phyloP scores from a whole-genome alignment of 2,888 invertebrate species.

The Pristionchus arcanus region DNA sequence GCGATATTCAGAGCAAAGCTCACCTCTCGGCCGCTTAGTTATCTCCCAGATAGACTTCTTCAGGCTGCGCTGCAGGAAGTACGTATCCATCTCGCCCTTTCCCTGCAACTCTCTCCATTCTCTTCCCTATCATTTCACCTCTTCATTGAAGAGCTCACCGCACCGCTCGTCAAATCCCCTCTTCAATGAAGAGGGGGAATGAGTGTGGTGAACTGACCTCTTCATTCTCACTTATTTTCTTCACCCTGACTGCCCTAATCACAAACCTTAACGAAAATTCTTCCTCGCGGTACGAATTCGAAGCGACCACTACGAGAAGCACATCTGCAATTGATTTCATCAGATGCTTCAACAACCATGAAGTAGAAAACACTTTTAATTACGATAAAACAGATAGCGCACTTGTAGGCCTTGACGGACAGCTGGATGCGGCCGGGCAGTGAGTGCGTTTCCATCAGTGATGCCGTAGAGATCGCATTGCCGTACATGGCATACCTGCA shows the following conservation, averaged over 20 bases:
- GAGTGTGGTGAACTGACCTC: no score
- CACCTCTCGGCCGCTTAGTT: constrained; percentile 68
- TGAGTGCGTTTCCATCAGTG: constrained; percentile 70
- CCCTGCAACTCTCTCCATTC: constrained; percentile 59
- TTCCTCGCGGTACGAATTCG: constrained; percentile 72
- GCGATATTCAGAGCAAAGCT: no score
- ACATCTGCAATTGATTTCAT: constrained; percentile 58
- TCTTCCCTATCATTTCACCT: no score
- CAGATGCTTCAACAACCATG: no score
- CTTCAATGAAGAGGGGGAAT: no score
- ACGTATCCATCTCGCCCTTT: constrained; percentile 74
- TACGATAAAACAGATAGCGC: constrained; percentile 44
- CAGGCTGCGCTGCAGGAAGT: constrained; percentile 68
- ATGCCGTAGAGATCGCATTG: constrained; percentile 72
- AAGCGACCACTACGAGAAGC: constrained; percentile 74
- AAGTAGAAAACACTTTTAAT: no score
- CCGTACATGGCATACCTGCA: constrained; percentile 70
- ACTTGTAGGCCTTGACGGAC: constrained; percentile 60
- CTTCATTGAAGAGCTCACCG: no score
- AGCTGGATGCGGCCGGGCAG: constrained; percentile 70
- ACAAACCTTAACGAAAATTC: constrained; percentile 70
- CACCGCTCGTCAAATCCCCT: no score
- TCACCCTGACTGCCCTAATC: no score
- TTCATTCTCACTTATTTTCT: no score
- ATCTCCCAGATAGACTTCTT: constrained; percentile 78